phyloP scores from a whole-genome alignment of 2,888 invertebrate species.

The Acanthosepion lycidas region DNA sequence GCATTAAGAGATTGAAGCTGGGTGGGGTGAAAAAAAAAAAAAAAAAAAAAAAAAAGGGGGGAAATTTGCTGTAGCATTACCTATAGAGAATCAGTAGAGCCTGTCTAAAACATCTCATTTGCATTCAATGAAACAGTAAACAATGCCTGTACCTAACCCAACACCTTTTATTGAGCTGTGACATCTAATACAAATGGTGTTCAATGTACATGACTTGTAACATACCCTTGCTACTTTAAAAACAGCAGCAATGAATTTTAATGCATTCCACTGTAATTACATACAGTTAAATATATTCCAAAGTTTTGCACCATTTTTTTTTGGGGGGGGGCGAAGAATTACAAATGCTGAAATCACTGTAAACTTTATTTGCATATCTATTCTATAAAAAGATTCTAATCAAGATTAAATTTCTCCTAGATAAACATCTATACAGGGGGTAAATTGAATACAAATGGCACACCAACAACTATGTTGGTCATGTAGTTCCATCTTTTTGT shows the following conservation, averaged over 20 bases:
- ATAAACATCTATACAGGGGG: background rate
- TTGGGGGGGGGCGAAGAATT: no score
- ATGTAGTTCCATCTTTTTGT: background rate
- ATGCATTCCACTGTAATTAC: background rate
- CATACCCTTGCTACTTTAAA: background rate
- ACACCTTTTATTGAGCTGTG: background rate
- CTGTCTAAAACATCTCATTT: conserved; percentile 3
- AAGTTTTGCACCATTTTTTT: background rate
- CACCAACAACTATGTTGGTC: background rate
- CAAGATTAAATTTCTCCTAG: background rate
- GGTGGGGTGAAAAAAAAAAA: background rate
- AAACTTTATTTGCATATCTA: no score
- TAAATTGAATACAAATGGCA: background rate
- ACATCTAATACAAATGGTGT: conserved; percentile 21
- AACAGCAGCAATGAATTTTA: background rate
- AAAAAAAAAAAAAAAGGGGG: background rate
- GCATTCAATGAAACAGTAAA: background rate
- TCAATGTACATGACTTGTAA: background rate
- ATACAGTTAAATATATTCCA: background rate
- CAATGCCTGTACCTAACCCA: background rate
- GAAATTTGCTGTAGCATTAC: background rate
- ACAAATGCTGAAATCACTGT: no score
- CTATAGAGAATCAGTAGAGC: background rate
- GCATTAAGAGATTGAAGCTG: background rate
- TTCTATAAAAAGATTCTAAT: no score